These are phyloP conservation scores for Buphagus erythrorhynchus DNA, from an alignment of 2,797 vertebrate species.

Conservation along the genomic window DNA sequence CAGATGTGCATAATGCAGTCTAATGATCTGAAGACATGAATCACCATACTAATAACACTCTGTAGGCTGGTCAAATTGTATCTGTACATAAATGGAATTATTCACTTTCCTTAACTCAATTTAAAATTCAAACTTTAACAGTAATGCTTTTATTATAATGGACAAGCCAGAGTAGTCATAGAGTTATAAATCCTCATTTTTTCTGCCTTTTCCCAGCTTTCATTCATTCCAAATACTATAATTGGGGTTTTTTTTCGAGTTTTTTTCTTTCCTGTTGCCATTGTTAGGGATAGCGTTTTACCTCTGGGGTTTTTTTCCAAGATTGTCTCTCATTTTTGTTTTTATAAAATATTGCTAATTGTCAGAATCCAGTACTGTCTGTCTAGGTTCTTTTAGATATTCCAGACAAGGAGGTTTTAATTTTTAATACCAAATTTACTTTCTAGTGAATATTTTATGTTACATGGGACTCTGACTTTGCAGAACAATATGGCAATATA, in stretches of 20 bases:
- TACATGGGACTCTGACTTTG: background rate
- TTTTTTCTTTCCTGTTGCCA: background rate
- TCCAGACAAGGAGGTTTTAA: background rate
- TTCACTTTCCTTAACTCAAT: background rate
- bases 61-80: background rate
- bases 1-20: background rate
- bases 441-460: background rate
- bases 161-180: background rate
- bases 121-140: background rate
- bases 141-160: background rate
- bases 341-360: background rate
- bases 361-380: background rate
- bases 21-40: background rate
- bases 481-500: background rate
- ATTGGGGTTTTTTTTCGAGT: accelerated
- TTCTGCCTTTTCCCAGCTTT: background rate
- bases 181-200: background rate
- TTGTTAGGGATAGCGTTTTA: background rate
- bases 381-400: background rate
- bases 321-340: background rate
- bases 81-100: background rate
- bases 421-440: background rate
- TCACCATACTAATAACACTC: background rate
- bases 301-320: background rate
- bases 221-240: background rate